phyloP scores from a whole-genome alignment of 2,888 invertebrate species.

The Metallyticus violacea region DNA sequence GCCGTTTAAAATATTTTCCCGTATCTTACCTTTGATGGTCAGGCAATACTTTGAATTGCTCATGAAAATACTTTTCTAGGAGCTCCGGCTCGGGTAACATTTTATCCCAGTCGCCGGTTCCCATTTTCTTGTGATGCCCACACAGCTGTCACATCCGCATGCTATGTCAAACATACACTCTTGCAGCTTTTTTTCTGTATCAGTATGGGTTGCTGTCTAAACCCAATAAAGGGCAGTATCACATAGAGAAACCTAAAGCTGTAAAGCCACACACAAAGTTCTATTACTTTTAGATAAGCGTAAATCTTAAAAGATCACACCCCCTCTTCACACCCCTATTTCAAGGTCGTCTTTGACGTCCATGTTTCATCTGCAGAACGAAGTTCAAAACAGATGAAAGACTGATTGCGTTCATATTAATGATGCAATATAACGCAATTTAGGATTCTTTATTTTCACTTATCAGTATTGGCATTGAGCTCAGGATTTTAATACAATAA shows the following conservation, averaged over 20 bases:
- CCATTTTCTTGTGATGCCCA: constrained; percentile 18
- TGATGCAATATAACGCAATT: background rate
- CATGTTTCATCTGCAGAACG: background rate
- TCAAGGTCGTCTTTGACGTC: background rate
- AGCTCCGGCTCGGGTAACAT: constrained; percentile 49
- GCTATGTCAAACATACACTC: background rate
- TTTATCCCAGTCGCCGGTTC: constrained; percentile 33
- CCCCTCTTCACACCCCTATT: background rate
- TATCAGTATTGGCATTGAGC: too few species aligned
- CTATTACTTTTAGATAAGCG: background rate
- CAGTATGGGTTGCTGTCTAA: background rate
- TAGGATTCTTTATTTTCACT: background rate
- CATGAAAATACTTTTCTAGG: constrained; percentile 49
- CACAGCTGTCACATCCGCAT: background rate
- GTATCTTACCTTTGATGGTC: constrained; percentile 47
- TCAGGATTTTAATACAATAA: too few species aligned
- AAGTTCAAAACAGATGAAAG: background rate
- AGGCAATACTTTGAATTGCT: constrained; percentile 48
- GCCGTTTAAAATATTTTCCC: background rate
- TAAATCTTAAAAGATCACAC: background rate
- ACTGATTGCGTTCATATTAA: background rate
- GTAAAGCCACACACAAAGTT: background rate
- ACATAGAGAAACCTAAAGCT: background rate
- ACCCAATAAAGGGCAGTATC: background rate
- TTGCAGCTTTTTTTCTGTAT: background rate